A percentile compares a stretch with the other conserved stretches of the same genome.
Evolutionary conservation across 2,113 vertebrate species (phyloP).

Genomic region (Hippopotamus amphibius): DNA sequence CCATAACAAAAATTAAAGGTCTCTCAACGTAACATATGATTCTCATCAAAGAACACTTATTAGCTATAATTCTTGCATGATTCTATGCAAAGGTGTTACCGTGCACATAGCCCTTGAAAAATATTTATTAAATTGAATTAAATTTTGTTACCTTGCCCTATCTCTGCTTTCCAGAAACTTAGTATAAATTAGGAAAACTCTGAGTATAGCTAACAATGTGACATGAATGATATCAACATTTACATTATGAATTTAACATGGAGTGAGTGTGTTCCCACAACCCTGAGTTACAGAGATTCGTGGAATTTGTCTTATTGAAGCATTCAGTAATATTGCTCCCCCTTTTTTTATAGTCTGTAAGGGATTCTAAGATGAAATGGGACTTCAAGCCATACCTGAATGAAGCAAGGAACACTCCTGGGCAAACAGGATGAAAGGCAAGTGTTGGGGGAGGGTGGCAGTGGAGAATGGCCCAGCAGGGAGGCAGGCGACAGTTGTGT

Average conservation of each 20-base stretch:
- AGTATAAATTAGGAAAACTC: not conserved
- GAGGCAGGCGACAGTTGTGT: fast-evolving
- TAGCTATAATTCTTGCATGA: not conserved
- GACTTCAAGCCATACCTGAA: not conserved
- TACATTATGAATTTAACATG: not conserved
- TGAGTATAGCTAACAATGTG: not conserved
- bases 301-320: constrained; percentile 50
- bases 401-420: not conserved
- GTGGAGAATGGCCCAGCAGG: not conserved
- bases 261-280: not conserved
- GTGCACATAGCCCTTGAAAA: not conserved
- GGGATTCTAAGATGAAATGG: not conserved
- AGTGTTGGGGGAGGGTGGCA: not conserved
- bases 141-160: not conserved
- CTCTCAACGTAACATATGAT: not conserved
- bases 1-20: not conserved
- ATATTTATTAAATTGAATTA: constrained; percentile 36
- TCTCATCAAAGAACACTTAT: constrained; percentile 14
- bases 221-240: not conserved
- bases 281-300: not conserved
- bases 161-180: not conserved
- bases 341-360: not conserved
- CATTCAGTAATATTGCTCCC: not conserved
- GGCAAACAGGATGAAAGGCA: not conserved
- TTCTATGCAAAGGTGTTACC: not conserved